Conservation (phyloP, 2,888 invertebrate genomes). For the Theristus sp. region DNA sequence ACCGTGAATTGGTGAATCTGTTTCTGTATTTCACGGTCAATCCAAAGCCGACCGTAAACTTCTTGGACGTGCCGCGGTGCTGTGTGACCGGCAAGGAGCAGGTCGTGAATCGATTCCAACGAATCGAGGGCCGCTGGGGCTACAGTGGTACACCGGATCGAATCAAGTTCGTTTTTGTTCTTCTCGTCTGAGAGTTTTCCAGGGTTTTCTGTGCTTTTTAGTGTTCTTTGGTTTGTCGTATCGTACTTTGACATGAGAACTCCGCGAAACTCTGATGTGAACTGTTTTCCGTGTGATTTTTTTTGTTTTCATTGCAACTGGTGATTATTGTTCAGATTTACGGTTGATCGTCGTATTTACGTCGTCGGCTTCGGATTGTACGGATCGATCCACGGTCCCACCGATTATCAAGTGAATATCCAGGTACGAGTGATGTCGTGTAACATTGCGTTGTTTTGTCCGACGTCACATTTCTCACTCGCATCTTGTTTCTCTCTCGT, state of each 20-base stretch:
- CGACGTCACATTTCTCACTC: background rate
- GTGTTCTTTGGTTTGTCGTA: no score
- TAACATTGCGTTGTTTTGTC: background rate
- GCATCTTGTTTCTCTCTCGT: background rate
- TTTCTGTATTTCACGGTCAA: conserved; percentile 43
- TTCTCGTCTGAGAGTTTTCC: no score
- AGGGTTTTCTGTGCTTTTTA: no score
- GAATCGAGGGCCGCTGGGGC: conserved; percentile 61
- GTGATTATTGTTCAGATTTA: conserved; percentile 41
- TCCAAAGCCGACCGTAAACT: conserved; percentile 51
- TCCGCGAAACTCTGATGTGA: background rate
- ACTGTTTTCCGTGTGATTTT: background rate
- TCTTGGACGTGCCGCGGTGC: conserved; percentile 42
- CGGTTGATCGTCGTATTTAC: conserved; percentile 57
- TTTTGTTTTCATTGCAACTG: no score
- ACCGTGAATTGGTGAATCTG: conserved; percentile 53
- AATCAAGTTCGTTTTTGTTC: conserved; percentile 40
- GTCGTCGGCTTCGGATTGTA: conserved; percentile 66
- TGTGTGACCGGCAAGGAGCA: conserved; percentile 60
- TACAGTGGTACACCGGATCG: conserved; percentile 63
- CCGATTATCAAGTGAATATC: conserved; percentile 56
- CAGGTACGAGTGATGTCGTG: no score
- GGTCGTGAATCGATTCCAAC: conserved; percentile 42
- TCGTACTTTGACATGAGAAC: no score
- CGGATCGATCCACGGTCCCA: conserved; percentile 55